These are phyloP conservation scores for Saccostrea cuccullata DNA, from an alignment of 1,140 invertebrate species.

Conservation along the genomic window DNA sequence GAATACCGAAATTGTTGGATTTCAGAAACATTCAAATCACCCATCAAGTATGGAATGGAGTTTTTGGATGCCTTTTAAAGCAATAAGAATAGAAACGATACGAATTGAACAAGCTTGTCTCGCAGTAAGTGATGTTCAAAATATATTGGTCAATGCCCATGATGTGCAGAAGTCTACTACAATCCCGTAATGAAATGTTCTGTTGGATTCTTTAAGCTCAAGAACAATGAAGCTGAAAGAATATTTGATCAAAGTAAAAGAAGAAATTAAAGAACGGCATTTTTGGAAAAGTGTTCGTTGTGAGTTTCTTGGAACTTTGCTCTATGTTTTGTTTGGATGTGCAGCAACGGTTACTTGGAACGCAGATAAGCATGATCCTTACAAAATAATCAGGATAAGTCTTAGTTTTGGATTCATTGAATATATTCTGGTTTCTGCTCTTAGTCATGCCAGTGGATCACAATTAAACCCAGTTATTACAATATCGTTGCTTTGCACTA, in stretches of 20 bases:
- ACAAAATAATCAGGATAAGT: constrained; percentile 50
- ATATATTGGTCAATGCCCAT: not conserved
- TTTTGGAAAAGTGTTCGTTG: constrained; percentile 68
- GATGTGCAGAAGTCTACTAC: no score
- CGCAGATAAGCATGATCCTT: constrained; percentile 34
- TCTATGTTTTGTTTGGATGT: constrained; percentile 68
- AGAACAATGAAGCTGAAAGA: constrained; percentile 50
- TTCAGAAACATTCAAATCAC: not conserved
- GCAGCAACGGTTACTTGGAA: constrained; percentile 55
- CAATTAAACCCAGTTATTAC: constrained; percentile 74
- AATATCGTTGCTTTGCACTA: constrained; percentile 80
- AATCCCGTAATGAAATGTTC: no score
- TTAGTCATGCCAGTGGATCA: constrained; percentile 66
- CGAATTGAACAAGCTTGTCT: not conserved
- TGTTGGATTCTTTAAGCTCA: not conserved
- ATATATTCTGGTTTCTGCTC: constrained; percentile 80
- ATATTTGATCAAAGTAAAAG: constrained; percentile 47
- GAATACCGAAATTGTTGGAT: constrained; percentile 25
- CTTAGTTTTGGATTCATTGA: constrained; percentile 88
- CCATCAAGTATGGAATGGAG: not conserved
- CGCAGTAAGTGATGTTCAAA: not conserved
- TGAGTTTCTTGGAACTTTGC: constrained; percentile 68
- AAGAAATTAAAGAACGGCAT: constrained; percentile 47
- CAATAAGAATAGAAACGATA: not conserved
- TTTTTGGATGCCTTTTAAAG: not conserved